Conservation (phyloP, 2,888 invertebrate species). For the Noctua pronuba region DNA sequence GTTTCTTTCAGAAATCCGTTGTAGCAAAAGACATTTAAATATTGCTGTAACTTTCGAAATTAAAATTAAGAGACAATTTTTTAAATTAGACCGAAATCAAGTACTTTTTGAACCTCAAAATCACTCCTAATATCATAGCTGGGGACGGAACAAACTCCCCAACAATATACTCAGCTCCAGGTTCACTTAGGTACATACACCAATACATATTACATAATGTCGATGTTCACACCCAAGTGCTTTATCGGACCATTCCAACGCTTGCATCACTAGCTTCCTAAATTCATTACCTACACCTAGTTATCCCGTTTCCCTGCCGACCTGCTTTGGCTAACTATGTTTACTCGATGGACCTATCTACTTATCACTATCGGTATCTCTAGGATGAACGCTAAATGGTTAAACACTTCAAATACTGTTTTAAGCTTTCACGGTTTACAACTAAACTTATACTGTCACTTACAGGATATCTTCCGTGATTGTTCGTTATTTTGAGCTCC, state of each 20-base stretch:
- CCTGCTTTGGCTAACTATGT: constrained; percentile 10
- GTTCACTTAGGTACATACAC: background rate
- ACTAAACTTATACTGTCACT: no score
- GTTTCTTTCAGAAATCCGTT: no score
- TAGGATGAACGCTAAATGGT: background rate
- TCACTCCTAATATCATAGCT: accelerated
- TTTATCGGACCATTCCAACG: constrained; percentile 19
- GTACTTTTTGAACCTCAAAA: no score
- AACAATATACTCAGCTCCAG: background rate
- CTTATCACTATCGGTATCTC: background rate
- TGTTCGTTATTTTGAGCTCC: no score
- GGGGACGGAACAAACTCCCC: background rate
- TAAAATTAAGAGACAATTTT: no score
- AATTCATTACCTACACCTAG: constrained; percentile 1
- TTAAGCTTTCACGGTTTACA: no score
- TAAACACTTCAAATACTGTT: no score
- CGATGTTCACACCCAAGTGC: constrained; percentile 12
- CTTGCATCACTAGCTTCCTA: constrained; percentile 3
- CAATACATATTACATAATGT: background rate
- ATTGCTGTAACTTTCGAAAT: no score
- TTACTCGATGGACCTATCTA: background rate
- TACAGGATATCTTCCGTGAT: no score
- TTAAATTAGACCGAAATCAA: no score
- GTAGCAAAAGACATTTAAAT: no score
- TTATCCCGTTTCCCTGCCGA: background rate